phyloP scores from a whole-genome alignment of 2,797 vertebrate species.

The Thamnophis elegans region DNA sequence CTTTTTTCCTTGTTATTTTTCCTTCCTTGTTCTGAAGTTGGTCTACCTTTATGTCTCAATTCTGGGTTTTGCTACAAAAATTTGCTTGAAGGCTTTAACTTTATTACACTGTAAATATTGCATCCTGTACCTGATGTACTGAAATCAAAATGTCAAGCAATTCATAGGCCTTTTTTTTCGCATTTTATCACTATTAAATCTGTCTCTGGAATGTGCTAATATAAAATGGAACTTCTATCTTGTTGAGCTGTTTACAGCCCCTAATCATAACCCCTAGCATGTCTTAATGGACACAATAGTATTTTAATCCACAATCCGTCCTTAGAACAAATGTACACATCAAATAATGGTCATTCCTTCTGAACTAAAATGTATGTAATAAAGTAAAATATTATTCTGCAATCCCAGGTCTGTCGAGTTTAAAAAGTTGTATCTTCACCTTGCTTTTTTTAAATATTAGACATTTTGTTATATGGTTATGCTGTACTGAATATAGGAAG shows the following conservation, averaged over 20 bases:
- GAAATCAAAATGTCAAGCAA: not conserved
- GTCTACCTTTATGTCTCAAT: not conserved
- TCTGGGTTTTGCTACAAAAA: not conserved
- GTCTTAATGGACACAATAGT: not conserved
- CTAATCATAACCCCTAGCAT: not conserved
- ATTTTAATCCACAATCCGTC: not conserved
- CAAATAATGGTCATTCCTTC: not conserved
- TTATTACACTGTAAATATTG: not conserved
- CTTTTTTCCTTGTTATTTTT: not conserved
- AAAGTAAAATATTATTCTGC: not conserved
- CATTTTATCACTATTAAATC: not conserved
- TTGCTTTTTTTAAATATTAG: not conserved
- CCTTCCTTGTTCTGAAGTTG: not conserved
- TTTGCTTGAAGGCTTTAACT: not conserved
- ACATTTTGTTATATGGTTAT: constrained; percentile 26
- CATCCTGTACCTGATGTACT: not conserved
- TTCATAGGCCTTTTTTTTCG: not conserved
- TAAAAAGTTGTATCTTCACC: not conserved
- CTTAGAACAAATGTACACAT: not conserved
- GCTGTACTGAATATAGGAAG: constrained; percentile 40
- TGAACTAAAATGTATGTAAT: not conserved
- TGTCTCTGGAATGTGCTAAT: not conserved
- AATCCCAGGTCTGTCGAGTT: not conserved
- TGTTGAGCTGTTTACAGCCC: not conserved
- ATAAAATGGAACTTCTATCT: not conserved